phyloP scores from a whole-genome alignment of 1,140 invertebrate genomes.

The Pemphigus obesinymphae region DNA sequence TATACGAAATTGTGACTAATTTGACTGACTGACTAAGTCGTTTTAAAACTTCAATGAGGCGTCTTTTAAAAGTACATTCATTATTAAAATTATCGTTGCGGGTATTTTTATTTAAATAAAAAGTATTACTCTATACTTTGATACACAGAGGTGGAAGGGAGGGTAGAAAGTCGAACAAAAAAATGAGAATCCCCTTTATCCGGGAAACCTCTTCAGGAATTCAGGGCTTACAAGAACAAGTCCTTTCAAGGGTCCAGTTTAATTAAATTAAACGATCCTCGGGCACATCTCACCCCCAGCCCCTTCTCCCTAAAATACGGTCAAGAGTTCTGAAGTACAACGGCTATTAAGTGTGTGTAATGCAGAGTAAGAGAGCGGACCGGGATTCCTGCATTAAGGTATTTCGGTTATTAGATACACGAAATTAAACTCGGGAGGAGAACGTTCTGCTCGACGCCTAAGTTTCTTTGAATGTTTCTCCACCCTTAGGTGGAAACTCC shows the following conservation, averaged over 20 bases:
- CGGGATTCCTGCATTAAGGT: slow-evolving; percentile 29
- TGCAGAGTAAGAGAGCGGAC: background rate
- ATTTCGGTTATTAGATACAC: slow-evolving; percentile 40
- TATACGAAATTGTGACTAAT: slow-evolving; percentile 32
- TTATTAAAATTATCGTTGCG: slow-evolving; percentile 1
- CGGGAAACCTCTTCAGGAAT: slow-evolving; percentile 13
- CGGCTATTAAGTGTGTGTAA: slow-evolving; percentile 32
- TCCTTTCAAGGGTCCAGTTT: slow-evolving; percentile 33
- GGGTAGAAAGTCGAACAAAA: background rate
- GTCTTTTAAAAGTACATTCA: background rate
- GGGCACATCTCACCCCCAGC: background rate
- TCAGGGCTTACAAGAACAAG: slow-evolving; percentile 17
- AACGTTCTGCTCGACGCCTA: slow-evolving; percentile 6
- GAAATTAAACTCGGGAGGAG: slow-evolving; percentile 28
- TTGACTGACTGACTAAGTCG: slow-evolving; percentile 30
- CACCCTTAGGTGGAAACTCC: background rate
- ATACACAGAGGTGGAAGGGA: background rate
- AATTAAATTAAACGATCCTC: slow-evolving; percentile 37
- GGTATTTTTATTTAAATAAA: background rate
- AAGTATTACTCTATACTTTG: background rate
- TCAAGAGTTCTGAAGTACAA: slow-evolving; percentile 29
- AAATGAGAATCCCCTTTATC: slow-evolving; percentile 8
- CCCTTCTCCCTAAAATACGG: background rate
- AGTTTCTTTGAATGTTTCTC: slow-evolving; percentile 35
- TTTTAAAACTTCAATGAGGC: slow-evolving; percentile 6